Evolutionary conservation across 2,797 vertebrate genomes (phyloP), one percentile per base, ranked within the genome.

Genomic region (Myripristis jacobus): DNA sequence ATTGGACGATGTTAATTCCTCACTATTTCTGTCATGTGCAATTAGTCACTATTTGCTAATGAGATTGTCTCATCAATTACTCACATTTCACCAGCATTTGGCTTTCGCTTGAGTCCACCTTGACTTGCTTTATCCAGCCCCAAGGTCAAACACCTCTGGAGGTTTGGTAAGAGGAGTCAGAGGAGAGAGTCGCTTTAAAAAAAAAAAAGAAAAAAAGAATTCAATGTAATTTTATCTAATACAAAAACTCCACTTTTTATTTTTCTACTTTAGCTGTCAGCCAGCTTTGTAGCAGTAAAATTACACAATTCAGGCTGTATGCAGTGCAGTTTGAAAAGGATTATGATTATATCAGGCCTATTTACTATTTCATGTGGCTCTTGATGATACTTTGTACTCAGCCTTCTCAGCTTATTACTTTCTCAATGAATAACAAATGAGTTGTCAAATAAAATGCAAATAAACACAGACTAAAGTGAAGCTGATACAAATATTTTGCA

Each of bases 1-100:
- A 15, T 76, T 74, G 66, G 95, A 95, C 90, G 79, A 90, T 93
- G 93, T 96, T 96, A 94, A 96, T 96, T 95, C 93, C 76, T 91
- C 91, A 87, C 94, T 95, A 94, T 94, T 95, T 95, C 95, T 94
- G 92, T 94, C 94, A 93, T 87, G 91, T 92, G 93, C 94, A 95
- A 95, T 96, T 95, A 95, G 95, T 96, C 94, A 94, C 95, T 95
- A 92, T 95, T 95, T 96, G 93, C 94, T 94, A 90, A 93, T 91
- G 92, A 92, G 94, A 94, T 94, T 93, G 93, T 95, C 93, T 94
- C 93, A 93, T 95, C 95, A 94, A 95, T 95, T 94, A 94, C 94
- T 91, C 91, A 90, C 92, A 89, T 91, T 29, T 12, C 8, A 6
- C 38, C 6, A 16, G 36, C 11, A 11, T 54, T 69, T 63, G 41